phyloP scores from a whole-genome alignment of 2,797 vertebrate species.

The Lerista edwardsae region DNA sequence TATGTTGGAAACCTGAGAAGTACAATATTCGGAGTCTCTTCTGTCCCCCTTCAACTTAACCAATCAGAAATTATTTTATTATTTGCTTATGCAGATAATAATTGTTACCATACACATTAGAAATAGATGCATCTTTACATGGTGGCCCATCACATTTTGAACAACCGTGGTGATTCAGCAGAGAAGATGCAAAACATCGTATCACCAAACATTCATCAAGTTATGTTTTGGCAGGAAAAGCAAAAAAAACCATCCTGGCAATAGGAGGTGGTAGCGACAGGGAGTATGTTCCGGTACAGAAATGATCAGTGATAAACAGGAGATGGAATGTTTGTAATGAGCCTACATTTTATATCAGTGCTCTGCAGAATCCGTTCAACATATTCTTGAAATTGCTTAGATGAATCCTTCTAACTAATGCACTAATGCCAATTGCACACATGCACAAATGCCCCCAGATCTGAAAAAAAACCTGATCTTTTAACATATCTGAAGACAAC shows the following conservation, averaged over 20 bases:
- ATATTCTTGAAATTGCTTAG: neutral
- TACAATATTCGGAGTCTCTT: neutral
- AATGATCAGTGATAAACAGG: neutral
- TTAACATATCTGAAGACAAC: no score
- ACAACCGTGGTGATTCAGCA: neutral
- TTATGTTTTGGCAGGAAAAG: neutral
- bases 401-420: neutral
- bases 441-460: no score
- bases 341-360: neutral
- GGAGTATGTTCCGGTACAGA: neutral
- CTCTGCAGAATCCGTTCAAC: neutral
- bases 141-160: neutral
- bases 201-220: neutral
- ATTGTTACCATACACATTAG: neutral
- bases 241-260: neutral
- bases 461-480: no score
- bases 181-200: slow-evolving; percentile 1
- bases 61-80: neutral
- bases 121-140: neutral
- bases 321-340: neutral
- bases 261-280: neutral
- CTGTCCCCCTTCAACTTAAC: neutral
- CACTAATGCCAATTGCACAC: no score
- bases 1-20: neutral
- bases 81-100: neutral